A percentile compares a stretch with the other conserved stretches of the same genome.
phyloP scores from a whole-genome alignment of 2,888 invertebrate species.

The Oegoconia quadripuncta region DNA sequence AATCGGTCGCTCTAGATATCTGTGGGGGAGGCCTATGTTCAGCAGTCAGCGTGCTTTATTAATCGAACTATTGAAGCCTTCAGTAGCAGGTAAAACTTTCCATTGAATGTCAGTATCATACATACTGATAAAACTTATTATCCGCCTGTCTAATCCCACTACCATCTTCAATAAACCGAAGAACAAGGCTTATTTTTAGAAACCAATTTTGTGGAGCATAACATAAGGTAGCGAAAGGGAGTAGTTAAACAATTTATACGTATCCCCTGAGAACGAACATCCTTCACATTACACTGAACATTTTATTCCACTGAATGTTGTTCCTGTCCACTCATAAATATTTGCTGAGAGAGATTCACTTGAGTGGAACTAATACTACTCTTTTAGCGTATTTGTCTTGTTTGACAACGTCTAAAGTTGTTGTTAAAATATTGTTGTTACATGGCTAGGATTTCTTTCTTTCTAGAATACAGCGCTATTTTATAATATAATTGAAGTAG shows the following conservation, averaged over 20 bases:
- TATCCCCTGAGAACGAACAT: conserved; percentile 35
- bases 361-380: conserved; percentile 32
- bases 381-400: conserved; percentile 14
- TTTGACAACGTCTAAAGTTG: not conserved
- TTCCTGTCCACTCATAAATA: conserved; percentile 47
- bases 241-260: conserved; percentile 39
- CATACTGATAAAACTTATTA: not conserved
- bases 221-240: conserved; percentile 36
- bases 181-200: conserved; percentile 14
- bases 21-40: too few species aligned
- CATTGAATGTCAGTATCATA: too few species aligned
- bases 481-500: too few species aligned
- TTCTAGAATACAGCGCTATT: too few species aligned
- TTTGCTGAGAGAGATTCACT: conserved; percentile 41
- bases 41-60: too few species aligned
- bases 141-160: not conserved
- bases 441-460: too few species aligned
- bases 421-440: not conserved
- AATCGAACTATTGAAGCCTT: too few species aligned
- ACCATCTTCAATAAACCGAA: not conserved
- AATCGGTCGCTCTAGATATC: too few species aligned
- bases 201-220: conserved; percentile 34
- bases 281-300: conserved; percentile 44
- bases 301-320: conserved; percentile 38
- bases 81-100: too few species aligned